Evolutionary conservation across 2,888 invertebrate genomes (phyloP).

Genomic region (Germaria angustata): DNA sequence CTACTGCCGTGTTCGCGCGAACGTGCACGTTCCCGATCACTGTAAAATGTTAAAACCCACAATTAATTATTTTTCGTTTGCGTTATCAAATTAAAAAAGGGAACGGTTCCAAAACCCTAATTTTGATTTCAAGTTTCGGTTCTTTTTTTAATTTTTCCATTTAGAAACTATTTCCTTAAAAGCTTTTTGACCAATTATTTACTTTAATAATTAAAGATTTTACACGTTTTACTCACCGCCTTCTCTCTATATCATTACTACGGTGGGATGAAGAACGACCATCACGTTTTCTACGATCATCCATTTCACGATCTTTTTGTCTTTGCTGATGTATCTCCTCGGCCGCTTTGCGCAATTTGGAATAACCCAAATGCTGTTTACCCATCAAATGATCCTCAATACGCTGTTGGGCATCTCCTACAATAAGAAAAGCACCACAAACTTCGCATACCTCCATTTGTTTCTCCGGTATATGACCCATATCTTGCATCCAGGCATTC

Average conservation of each 20-base stretch:
- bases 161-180: too few species aligned
- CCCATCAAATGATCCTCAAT: slow-evolving; percentile 99
- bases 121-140: too few species aligned
- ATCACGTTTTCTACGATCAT: slow-evolving; percentile 80
- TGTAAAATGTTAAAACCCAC: slow-evolving; percentile 41
- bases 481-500: slow-evolving; percentile 86
- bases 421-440: slow-evolving; percentile 99
- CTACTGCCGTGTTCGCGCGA: slow-evolving; percentile 74
- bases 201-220: background rate
- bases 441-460: slow-evolving; percentile 99
- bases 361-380: slow-evolving; percentile 97
- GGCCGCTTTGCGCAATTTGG: slow-evolving; percentile 85
- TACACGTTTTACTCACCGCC: slow-evolving; percentile 68
- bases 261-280: slow-evolving; percentile 71
- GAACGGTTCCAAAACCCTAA: too few species aligned
- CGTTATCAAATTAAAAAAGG: too few species aligned
- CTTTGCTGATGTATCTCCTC: slow-evolving; percentile 84
- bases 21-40: slow-evolving; percentile 73
- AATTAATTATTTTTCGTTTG: background rate
- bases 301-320: slow-evolving; percentile 83
- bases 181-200: background rate
- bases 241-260: slow-evolving; percentile 70
- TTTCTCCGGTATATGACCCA: slow-evolving; percentile 94
- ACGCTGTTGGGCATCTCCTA: slow-evolving; percentile 98
- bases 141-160: too few species aligned